These are phyloP conservation scores for Phasia obesa DNA, from an alignment of 2,888 invertebrate species.

Conservation along the genomic window DNA sequence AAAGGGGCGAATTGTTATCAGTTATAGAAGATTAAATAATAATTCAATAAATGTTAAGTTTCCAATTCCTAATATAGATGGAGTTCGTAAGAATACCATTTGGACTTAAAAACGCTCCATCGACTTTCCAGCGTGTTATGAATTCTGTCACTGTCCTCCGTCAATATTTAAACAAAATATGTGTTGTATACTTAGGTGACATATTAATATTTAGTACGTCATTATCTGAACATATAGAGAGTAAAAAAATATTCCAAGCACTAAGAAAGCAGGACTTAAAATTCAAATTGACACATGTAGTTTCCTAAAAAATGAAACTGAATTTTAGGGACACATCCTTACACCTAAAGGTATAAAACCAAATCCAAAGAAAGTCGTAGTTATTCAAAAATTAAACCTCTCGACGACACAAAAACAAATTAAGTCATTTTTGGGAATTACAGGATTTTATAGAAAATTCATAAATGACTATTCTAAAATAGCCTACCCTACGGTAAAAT, in stretches of 20 bases:
- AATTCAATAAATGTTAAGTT: conserved; percentile 3
- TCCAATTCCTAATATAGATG: conserved; percentile 3
- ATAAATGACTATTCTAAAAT: neutral
- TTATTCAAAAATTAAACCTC: conserved; percentile 22
- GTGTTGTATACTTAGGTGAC: conserved; percentile 11
- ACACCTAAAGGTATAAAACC: conserved; percentile 3
- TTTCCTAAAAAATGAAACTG: conserved; percentile 25
- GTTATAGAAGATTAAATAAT: conserved; percentile 3
- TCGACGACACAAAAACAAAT: neutral
- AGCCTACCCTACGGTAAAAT: neutral
- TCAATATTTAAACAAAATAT: conserved; percentile 14
- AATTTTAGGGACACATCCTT: conserved; percentile 14
- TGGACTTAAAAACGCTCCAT: neutral
- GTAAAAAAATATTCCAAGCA: neutral
- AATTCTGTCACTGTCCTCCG: neutral
- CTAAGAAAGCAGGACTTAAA: conserved; percentile 9
- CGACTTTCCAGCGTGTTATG: conserved; percentile 5
- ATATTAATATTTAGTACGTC: conserved; percentile 23
- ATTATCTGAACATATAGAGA: conserved; percentile 24
- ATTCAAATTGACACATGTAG: conserved; percentile 25
- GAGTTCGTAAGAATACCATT: neutral
- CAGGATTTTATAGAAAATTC: neutral
- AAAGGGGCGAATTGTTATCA: conserved; percentile 1
- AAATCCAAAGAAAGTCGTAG: neutral
- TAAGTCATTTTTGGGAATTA: neutral